Evolutionary conservation across 2,888 invertebrate species (phyloP), one percentile per base, ranked within the genome.

Genomic region (Cantharis rustica): DNA sequence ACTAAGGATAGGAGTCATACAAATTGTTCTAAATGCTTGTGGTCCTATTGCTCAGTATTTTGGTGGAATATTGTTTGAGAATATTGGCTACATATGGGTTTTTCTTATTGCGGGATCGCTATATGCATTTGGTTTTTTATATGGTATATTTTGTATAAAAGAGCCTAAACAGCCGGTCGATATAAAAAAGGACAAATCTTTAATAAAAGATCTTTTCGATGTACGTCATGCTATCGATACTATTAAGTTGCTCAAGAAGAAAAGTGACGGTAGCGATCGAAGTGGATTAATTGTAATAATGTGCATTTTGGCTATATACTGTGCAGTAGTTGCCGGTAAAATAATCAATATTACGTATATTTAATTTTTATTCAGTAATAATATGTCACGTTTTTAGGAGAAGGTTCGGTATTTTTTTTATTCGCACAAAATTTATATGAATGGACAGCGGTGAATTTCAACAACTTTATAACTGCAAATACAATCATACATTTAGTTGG

Each of bases 381-480:
- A 47, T 7, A 47, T 47, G 47, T 5, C 7, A 47, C 5, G 7
- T 1, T 89, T 90, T 78, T 87, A 90, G 91, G 91, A 86, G 91
- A 92, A 89, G 88, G 89, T 85, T 90, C 90, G 85, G 89, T 91
- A 85, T 89, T 90, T 64, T 92, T 90, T 86, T 89, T 91, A 86
- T 92, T 91, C 85, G 89, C 90, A 1, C 89, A 91, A 81, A 89
- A 89, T 86, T 89, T 89, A 85, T 91, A 90, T 87, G 89, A 90
- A 81, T 92, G 92, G 90, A 90, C 90, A 81, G 90, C 90, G 82
- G 89, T 90, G 31, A 90, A 91, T 86, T 91, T 90, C 88, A 91
- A 90, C 82, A 86, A 90, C 82, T 91, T 90, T 86, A 87, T 89
- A 79, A 90, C 91, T 0, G 89, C 90, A 85, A 90, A 90, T 84